Evolutionary conservation across 2,113 vertebrate genomes (phyloP).

Genomic region (Pteruthius melanotis): DNA sequence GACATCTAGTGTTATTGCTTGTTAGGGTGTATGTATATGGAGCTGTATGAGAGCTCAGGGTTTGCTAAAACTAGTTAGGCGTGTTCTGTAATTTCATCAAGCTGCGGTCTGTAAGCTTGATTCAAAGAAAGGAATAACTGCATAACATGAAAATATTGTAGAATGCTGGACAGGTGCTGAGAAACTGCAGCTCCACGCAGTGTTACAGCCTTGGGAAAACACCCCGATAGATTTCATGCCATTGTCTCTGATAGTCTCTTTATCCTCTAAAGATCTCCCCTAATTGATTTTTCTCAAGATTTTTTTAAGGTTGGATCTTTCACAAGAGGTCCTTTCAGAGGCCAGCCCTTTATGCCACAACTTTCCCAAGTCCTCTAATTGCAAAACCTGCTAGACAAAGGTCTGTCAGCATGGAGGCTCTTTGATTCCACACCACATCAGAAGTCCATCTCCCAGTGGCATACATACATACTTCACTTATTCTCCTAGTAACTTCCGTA

Average conservation of each 20-base stretch:
- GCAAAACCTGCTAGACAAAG: neutral
- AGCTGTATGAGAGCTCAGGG: neutral
- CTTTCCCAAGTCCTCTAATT: neutral
- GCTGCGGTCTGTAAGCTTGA: constrained; percentile 1
- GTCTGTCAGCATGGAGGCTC: neutral
- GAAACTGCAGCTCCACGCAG: neutral
- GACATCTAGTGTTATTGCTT: neutral
- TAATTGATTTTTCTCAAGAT: neutral
- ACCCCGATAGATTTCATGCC: neutral
- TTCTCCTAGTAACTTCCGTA: neutral
- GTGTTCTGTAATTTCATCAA: neutral
- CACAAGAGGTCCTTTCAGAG: neutral
- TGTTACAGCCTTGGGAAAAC: neutral
- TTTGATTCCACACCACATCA: neutral
- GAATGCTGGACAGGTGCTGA: neutral
- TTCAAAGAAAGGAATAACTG: neutral
- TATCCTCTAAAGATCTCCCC: neutral
- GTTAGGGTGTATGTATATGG: neutral
- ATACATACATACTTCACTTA: neutral
- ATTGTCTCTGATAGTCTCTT: neutral
- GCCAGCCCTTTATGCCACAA: neutral
- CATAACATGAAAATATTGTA: neutral
- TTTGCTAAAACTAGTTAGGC: neutral
- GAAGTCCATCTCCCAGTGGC: neutral
- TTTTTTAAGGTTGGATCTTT: neutral